Conservation (phyloP, 2,888 invertebrate genomes). For the Nomada fucata region DNA sequence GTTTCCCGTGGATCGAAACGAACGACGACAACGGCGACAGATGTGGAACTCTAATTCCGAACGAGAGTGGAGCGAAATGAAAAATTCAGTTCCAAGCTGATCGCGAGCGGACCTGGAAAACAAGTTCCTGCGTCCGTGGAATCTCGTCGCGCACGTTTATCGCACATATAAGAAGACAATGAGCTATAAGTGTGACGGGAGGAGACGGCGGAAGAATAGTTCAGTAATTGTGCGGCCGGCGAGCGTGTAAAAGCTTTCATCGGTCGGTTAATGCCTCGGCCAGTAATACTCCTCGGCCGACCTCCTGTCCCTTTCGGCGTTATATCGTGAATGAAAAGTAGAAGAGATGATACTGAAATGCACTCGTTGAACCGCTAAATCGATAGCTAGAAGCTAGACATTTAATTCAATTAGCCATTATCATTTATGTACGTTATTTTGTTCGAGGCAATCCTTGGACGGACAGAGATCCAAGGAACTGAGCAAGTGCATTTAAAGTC, state of each 20-base stretch:
- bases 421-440: no score
- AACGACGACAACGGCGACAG: slow-evolving; percentile 14
- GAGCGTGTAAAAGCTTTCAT: slow-evolving; percentile 44
- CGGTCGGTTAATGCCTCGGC: slow-evolving; percentile 33
- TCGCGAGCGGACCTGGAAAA: background rate
- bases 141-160: slow-evolving; percentile 12
- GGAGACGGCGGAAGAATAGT: slow-evolving; percentile 33
- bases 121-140: background rate
- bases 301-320: slow-evolving; percentile 9
- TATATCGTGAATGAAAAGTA: background rate
- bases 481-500: slow-evolving; percentile 1
- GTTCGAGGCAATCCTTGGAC: no score
- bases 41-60: slow-evolving; percentile 16
- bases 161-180: slow-evolving; percentile 27
- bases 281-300: slow-evolving; percentile 25
- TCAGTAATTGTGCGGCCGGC: slow-evolving; percentile 34
- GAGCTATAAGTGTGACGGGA: slow-evolving; percentile 11
- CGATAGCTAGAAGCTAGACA: no score
- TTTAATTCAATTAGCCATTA: no score
- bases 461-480: no score
- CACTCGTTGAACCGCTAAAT: no score
- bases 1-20: background rate
- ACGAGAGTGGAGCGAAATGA: slow-evolving; percentile 31
- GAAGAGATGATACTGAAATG: no score
- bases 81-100: slow-evolving; percentile 32